Evolutionary conservation across 2,113 vertebrate species (phyloP).

Genomic region (Datnioides undecimradiatus): DNA sequence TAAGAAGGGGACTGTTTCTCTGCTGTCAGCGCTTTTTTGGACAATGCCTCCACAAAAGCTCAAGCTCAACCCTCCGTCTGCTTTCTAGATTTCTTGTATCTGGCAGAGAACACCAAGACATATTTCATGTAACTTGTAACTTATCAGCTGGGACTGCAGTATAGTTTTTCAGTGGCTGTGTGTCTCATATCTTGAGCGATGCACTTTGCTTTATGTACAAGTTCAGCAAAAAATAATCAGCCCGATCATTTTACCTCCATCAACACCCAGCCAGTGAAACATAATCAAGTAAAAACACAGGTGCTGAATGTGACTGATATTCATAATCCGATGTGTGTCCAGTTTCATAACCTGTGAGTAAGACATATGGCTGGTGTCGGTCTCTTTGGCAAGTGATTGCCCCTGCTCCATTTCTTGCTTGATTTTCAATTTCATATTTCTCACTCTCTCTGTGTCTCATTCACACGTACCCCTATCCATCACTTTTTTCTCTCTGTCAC

Average conservation of each 20-base stretch:
- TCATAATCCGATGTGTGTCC: conserved; percentile 44
- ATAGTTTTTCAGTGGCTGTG: conserved; percentile 34
- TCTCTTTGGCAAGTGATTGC: conserved; percentile 48
- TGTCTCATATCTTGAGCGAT: conserved; percentile 35
- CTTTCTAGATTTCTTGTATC: conserved; percentile 57
- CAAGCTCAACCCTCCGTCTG: conserved; percentile 46
- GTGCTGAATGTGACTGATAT: conserved; percentile 57
- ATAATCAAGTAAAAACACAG: conserved; percentile 60
- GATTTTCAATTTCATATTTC: conserved; percentile 56
- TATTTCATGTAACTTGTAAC: conserved; percentile 50
- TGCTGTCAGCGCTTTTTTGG: conserved; percentile 64
- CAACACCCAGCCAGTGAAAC: conserved; percentile 59
- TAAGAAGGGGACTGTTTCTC: conserved; percentile 7
- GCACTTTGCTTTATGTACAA: conserved; percentile 19
- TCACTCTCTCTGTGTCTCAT: conserved; percentile 44
- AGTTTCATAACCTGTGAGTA: conserved; percentile 66
- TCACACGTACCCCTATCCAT: conserved; percentile 39
- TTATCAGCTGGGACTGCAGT: conserved; percentile 35
- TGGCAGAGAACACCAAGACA: conserved; percentile 36
- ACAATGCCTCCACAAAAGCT: conserved; percentile 57
- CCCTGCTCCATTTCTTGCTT: conserved; percentile 45
- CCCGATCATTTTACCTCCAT: conserved; percentile 64
- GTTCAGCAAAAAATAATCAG: conserved; percentile 73
- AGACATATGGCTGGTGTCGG: conserved; percentile 37
- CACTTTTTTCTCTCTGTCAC: conserved; percentile 9